Conservation (phyloP, 35 echinoderm and acorn worm species). For the Ophiothrix spiculata region DNA sequence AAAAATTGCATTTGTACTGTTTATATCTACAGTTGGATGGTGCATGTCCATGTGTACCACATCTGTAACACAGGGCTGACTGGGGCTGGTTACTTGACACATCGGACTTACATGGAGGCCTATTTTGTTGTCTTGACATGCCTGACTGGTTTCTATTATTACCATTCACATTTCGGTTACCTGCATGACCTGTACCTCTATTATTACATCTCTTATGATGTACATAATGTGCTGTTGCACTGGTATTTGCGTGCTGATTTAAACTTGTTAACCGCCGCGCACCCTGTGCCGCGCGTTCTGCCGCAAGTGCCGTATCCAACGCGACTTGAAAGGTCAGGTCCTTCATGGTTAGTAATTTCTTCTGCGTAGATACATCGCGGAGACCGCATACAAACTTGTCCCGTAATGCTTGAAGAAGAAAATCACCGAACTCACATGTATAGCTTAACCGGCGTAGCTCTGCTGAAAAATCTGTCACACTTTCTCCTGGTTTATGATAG, state of each 20-base stretch:
- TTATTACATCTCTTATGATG: neutral
- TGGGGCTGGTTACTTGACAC: neutral
- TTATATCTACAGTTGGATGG: neutral
- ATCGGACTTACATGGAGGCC: neutral
- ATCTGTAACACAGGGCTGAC: neutral
- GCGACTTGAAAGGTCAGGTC: neutral
- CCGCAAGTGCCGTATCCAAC: neutral
- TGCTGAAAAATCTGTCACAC: neutral
- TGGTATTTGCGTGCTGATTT: neutral
- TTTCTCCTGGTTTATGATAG: neutral
- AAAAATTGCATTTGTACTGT: neutral
- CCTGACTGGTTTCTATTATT: neutral
- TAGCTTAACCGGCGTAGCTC: neutral
- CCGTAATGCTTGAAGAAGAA: neutral
- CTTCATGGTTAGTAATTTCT: neutral
- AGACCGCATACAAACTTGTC: neutral
- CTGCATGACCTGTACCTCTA: neutral
- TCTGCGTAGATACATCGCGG: neutral
- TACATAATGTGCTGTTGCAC: constrained; percentile 1
- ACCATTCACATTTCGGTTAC: neutral
- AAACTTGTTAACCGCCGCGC: neutral
- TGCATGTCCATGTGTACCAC: neutral
- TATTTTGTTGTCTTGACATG: too few relatives aligned
- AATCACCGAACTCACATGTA: neutral
- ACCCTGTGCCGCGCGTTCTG: neutral